Conservation (phyloP, 2,888 invertebrate species). For the Torymus tubicola region DNA sequence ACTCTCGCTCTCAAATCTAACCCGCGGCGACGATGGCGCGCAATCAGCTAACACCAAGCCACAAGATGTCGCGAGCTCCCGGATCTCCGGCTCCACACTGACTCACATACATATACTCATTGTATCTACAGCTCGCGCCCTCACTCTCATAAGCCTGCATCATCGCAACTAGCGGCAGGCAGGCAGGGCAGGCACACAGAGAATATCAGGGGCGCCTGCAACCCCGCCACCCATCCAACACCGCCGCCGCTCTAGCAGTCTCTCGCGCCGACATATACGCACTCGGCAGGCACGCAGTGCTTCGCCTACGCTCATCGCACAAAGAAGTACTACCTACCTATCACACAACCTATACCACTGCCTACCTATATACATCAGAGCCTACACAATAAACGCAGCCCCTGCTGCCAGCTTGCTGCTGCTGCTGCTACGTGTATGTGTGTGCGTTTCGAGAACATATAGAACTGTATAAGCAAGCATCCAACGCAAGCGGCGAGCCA, state of each 20-base stretch:
- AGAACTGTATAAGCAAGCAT: too few relatives aligned
- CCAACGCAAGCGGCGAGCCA: too few relatives aligned
- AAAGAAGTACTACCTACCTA: background rate
- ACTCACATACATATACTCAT: background rate
- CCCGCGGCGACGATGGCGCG: background rate
- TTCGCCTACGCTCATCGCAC: conserved; percentile 27
- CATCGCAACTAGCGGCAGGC: background rate
- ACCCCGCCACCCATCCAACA: too few relatives aligned
- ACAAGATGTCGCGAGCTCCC: conserved; percentile 32
- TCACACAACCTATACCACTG: too few relatives aligned
- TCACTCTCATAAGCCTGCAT: background rate
- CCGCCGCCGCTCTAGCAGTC: too few relatives aligned
- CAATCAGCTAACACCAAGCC: background rate
- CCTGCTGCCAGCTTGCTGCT: too few relatives aligned
- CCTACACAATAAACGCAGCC: too few relatives aligned
- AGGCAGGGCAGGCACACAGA: conserved; percentile 1
- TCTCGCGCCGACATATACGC: background rate
- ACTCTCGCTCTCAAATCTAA: too few relatives aligned
- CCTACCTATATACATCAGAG: too few relatives aligned
- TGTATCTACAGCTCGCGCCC: background rate
- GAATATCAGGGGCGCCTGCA: too few relatives aligned
- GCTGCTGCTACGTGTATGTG: too few relatives aligned
- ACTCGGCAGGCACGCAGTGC: conserved; percentile 22
- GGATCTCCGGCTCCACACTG: background rate
- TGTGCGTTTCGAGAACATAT: too few relatives aligned